Evolutionary conservation across 1,140 invertebrate genomes (phyloP).

Genomic region (Elymnias hypermnestra): DNA sequence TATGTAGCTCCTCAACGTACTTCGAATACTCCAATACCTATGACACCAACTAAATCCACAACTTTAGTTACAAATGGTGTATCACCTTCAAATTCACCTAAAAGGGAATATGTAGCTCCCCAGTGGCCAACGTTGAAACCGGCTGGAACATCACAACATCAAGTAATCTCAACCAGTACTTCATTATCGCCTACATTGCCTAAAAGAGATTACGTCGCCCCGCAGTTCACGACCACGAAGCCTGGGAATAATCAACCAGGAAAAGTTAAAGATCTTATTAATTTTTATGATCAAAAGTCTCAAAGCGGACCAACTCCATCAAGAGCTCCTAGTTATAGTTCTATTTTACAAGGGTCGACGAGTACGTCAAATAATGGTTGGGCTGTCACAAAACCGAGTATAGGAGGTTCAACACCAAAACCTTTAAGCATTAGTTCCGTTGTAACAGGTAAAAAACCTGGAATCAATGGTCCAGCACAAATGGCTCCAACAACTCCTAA

Average conservation of each 20-base stretch:
- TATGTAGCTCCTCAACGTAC: slow-evolving; percentile 37
- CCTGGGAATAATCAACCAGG: slow-evolving; percentile 29
- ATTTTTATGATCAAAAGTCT: slow-evolving; percentile 53
- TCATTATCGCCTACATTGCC: slow-evolving; percentile 16
- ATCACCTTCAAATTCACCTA: slow-evolving; percentile 18
- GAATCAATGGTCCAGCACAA: slow-evolving; percentile 14
- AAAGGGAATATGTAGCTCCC: slow-evolving; percentile 38
- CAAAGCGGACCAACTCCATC: slow-evolving; percentile 17
- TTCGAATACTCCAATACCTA: slow-evolving; percentile 10
- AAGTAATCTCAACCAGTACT: slow-evolving; percentile 1
- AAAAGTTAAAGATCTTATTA: slow-evolving; percentile 61
- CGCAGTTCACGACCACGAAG: slow-evolving; percentile 25
- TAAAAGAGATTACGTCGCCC: slow-evolving; percentile 34
- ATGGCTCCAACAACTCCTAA: slow-evolving; percentile 17
- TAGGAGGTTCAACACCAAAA: slow-evolving; percentile 29
- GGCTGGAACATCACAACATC: slow-evolving; percentile 10
- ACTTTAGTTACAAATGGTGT: slow-evolving; percentile 1
- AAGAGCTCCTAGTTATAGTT: slow-evolving; percentile 52
- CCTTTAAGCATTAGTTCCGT: slow-evolving; percentile 46
- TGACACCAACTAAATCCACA: slow-evolving; percentile 11
- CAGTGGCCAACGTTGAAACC: slow-evolving; percentile 33
- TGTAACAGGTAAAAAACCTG: slow-evolving; percentile 40
- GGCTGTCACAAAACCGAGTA: no score
- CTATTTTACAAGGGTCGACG: slow-evolving; percentile 40
- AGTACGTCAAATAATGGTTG: no score